Base-by-base conservation (phyloP, 2,888 invertebrate genomes). In the Eupithecia subfuscata region DNA sequence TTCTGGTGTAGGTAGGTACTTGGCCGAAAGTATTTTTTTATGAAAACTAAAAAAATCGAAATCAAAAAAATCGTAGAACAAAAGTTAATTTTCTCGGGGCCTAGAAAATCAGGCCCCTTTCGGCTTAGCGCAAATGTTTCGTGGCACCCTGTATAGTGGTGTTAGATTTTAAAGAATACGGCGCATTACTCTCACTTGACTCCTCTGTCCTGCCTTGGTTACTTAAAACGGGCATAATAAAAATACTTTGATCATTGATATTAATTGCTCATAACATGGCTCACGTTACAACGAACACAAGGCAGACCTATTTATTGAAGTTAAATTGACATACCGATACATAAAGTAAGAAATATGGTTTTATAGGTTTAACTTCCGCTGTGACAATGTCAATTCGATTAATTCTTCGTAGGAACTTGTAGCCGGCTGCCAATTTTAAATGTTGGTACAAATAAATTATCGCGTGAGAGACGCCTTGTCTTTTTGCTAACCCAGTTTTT, bases 191-290 rank as follows among this genome's bases (percentile, higher is more conserved):
- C 60, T 25, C 25, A 25, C 60, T 60, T 60, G 60, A 25, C 60
- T 12, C 25, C 60, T 25, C 52, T 52, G 18, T 48, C 56, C 56
- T 64, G 34, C 64, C 64, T 64, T 64, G 34, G 12, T 34, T 45
- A 64, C 76, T 68, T 65, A 64, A 74, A 72, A 69, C 72, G 74
- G 72, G 30, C 56, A 72, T 70, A 75, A 75, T 77, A 75, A 77
- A 77, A 75, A 77, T 77, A 68, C 73, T 75, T 72, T 40, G 48
- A 68, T 73, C 67, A 81, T 80, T 80, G 78, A 76, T 81, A 80
- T 81, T 81, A 80, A 81, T 80, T 81, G 80, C 43, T 75, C 77
- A 75, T 78, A 79, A 25, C 56, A 60, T 60, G 60, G 75, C 70
- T 25, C 70, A 60, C 18, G 70, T 76, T 75, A 77, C 78, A 72